These are phyloP conservation scores for Sitodiplosis mosellana DNA, from an alignment of 1,140 invertebrate genomes.

Conservation along the genomic window DNA sequence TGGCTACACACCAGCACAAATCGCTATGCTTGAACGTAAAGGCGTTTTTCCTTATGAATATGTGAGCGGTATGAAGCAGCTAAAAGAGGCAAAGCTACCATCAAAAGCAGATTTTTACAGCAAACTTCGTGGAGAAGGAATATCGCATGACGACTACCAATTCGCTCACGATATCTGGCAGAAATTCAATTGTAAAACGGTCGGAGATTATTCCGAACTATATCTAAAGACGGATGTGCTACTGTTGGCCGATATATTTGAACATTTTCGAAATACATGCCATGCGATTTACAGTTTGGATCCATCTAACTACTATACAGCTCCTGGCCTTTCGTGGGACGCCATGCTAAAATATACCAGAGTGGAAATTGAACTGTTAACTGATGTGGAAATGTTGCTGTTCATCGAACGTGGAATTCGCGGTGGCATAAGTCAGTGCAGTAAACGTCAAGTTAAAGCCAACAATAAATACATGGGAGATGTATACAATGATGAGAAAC, in stretches of 20 bases:
- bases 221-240: conserved; percentile 25
- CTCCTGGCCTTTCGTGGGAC: conserved; percentile 23
- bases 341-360: conserved; percentile 22
- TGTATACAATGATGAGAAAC: conserved; percentile 13
- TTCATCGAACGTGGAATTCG: conserved; percentile 25
- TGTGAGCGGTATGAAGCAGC: conserved; percentile 13
- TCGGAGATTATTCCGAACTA: conserved; percentile 25
- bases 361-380: conserved; percentile 27
- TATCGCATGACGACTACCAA: conserved; percentile 20
- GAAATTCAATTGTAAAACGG: conserved; percentile 20
- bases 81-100: conserved; percentile 16
- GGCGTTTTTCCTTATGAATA: conserved; percentile 20
- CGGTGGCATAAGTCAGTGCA: conserved; percentile 22
- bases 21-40: conserved; percentile 8
- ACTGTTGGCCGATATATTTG: conserved; percentile 27
- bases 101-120: conserved; percentile 18
- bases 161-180: conserved; percentile 26
- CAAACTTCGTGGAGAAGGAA: conserved; percentile 11
- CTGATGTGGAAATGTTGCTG: conserved; percentile 24
- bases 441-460: conserved; percentile 22
- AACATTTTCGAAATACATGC: conserved; percentile 25
- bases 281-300: conserved; percentile 15
- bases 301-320: conserved; percentile 18
- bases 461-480: conserved; percentile 28
- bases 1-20: too few relatives aligned